phyloP scores from a whole-genome alignment of 2,113 vertebrate genomes.

The Xyrauchen texanus region DNA sequence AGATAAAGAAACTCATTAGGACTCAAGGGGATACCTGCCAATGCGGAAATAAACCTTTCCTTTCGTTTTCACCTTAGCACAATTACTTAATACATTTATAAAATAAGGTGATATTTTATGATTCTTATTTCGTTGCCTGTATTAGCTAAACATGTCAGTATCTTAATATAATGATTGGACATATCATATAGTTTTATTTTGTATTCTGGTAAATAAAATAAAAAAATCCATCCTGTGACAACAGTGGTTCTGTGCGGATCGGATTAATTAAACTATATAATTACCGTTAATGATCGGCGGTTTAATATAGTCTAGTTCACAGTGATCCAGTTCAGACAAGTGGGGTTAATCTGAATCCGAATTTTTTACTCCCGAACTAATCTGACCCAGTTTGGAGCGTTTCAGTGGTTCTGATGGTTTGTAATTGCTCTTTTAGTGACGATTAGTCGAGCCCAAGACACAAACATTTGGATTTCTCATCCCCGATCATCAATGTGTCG shows the following conservation, averaged over 20 bases:
- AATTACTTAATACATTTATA: background rate
- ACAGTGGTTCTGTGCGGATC: background rate
- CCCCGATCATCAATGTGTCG: too few species aligned
- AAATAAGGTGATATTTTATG: background rate
- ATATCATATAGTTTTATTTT: too few species aligned
- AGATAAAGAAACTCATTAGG: background rate
- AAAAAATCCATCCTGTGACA: background rate
- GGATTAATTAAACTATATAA: background rate
- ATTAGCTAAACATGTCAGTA: background rate
- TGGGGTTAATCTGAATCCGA: slow-evolving; percentile 3
- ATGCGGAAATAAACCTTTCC: slow-evolving; percentile 32
- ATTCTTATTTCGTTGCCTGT: background rate
- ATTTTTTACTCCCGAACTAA: background rate
- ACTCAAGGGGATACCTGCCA: background rate
- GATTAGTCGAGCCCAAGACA: too few species aligned
- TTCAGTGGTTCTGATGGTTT: background rate
- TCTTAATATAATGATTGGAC: too few species aligned
- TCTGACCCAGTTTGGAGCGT: slow-evolving; percentile 14
- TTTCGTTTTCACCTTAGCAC: slow-evolving; percentile 17
- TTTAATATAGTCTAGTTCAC: background rate
- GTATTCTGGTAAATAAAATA: too few species aligned
- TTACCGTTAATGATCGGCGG: background rate
- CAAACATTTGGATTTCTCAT: too few species aligned
- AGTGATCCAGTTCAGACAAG: background rate
- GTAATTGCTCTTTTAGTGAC: background rate